Evolutionary conservation across 2,797 vertebrate species (phyloP).

Genomic region (Buceros bicornis): DNA sequence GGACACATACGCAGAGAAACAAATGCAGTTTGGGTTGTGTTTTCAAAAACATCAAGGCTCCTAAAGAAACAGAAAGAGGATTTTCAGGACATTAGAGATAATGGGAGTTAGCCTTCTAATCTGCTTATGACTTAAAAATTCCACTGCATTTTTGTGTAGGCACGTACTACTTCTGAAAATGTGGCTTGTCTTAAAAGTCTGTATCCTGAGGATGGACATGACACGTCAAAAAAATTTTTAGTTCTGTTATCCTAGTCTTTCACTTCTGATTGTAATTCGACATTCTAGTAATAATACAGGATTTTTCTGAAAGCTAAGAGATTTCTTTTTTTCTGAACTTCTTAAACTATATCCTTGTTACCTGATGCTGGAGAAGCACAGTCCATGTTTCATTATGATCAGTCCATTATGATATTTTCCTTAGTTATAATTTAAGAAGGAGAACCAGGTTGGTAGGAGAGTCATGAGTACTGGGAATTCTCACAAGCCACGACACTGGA

Average conservation of each 20-base stretch:
- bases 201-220: neutral
- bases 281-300: neutral
- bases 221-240: neutral
- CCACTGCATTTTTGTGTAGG: neutral
- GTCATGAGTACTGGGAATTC: neutral
- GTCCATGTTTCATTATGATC: neutral
- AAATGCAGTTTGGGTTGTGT: neutral
- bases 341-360: neutral
- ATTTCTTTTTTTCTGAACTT: neutral
- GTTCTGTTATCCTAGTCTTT: neutral
- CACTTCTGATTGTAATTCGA: neutral
- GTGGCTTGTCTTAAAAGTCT: neutral
- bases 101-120: slow-evolving; percentile 25
- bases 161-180: neutral
- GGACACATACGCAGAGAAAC: neutral
- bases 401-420: neutral
- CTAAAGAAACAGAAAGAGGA: slow-evolving; percentile 9
- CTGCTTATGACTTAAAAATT: slow-evolving; percentile 31
- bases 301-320: neutral
- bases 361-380: neutral
- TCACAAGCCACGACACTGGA: neutral
- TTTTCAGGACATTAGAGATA: neutral
- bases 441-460: neutral
- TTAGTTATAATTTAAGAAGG: neutral
- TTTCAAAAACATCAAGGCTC: neutral